Base-by-base conservation (phyloP, 2,113 vertebrate species). In the Chinchilla lanigera region DNA sequence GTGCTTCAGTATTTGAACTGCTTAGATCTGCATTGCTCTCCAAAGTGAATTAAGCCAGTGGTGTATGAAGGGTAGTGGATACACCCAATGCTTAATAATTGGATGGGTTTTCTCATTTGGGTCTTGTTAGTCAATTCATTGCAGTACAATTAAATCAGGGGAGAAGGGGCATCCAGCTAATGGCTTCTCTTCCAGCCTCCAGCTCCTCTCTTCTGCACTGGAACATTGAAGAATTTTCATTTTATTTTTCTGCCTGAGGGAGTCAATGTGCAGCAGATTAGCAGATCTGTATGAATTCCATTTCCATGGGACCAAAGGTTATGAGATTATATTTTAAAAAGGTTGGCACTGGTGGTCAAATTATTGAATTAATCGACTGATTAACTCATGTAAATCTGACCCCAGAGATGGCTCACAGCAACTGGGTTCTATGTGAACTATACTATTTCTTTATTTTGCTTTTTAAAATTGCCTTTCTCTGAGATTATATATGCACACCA, bases 51-150 rank as follows among this genome's bases (percentile, higher is more conserved):
- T 90, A 94, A 97, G 41, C 30, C 95, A 86, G 65, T 90, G 88
- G 35, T 77, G 88, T 97, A 63, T 93, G 95, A 96, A 97, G 67
- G 92, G 14, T 60, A 86, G 78, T 41, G 56, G 86, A 95, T 71
- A 54, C 0, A 78, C 69, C 84, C 44, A 50, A 71, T 93, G 94
- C 90, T 96, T 96, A 90, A 91, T 95, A 90, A 96, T 86, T 89
- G 63, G 65, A 93, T 54, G n/a, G 52, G 50, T 78, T 97, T 97
- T 97, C 71, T 94, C 97, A 93, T 95, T 97, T 96, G 78, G 93
- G 61, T 88, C 71, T 95, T 95, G 54, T 96, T 96, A 96, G 96
- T 95, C 94, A 90, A 86, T 75, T 97, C 85, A 84, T 81, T 61
- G 63, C 61, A 83, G 58, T 78, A 82, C 47, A 75, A 97, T 97